Evolutionary conservation across 2,113 vertebrate genomes (phyloP).

Genomic region (Lepus americanus): DNA sequence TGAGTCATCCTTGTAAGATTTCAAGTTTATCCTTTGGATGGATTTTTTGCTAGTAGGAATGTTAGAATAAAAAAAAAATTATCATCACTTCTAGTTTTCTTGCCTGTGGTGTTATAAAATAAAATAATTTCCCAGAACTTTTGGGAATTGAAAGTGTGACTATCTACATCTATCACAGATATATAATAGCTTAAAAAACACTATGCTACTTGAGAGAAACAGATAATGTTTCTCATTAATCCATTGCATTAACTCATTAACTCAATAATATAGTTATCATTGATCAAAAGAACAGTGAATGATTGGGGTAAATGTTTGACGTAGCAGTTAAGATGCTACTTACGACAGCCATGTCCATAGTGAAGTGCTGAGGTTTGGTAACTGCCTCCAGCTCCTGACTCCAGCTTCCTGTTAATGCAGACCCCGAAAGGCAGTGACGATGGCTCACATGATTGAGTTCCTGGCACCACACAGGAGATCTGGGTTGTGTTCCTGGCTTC

Average conservation of each 20-base stretch:
- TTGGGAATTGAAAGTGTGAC: background rate
- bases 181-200: conserved; percentile 35
- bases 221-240: conserved; percentile 37
- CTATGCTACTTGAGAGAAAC: background rate
- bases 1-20: background rate
- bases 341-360: too few species aligned
- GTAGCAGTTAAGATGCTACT: too few species aligned
- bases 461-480: too few species aligned
- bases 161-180: conserved; percentile 3
- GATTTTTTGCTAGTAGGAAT: conserved; percentile 21
- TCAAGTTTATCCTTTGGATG: background rate
- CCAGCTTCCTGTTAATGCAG: too few species aligned
- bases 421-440: too few species aligned
- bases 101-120: conserved; percentile 13
- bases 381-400: too few species aligned
- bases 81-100: conserved; percentile 47
- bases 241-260: background rate
- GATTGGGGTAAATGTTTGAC: too few species aligned
- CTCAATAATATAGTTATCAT: background rate
- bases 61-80: conserved; percentile 54
- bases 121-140: conserved; percentile 48
- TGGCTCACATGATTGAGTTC: too few species aligned
- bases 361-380: too few species aligned
- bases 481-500: too few species aligned
- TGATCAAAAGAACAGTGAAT: background rate